Percentiles rank a stretch among this genome's conserved stretches.
phyloP scores from a whole-genome alignment of 1,140 invertebrate genomes.

The Meteorus sp. region DNA sequence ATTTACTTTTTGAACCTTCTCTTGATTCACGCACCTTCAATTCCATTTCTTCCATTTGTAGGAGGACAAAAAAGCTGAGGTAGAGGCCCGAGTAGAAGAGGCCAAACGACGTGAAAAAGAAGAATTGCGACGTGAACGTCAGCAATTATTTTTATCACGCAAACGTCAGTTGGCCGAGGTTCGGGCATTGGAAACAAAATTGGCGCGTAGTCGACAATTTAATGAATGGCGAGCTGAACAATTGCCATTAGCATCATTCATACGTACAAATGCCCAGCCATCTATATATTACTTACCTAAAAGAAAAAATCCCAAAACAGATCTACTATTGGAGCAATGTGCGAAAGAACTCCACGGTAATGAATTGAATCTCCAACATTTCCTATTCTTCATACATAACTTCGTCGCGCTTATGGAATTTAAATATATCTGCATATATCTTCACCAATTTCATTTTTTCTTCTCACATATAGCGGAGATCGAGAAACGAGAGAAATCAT shows the following conservation, averaged over 20 bases:
- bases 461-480: conserved; percentile 48
- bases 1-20: conserved; percentile 18
- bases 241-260: conserved; percentile 77
- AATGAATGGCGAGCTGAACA: conserved; percentile 85
- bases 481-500: conserved; percentile 56
- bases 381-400: conserved; percentile 1
- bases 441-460: conserved; percentile 12
- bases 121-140: conserved; percentile 79
- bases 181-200: conserved; percentile 86
- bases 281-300: conserved; percentile 87
- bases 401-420: too few relatives aligned
- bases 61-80: conserved; percentile 82
- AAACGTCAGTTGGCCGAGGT: conserved; percentile 89
- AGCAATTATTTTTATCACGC: conserved; percentile 81
- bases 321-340: conserved; percentile 62
- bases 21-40: background rate
- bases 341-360: conserved; percentile 65
- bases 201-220: conserved; percentile 84
- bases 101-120: conserved; percentile 86
- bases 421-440: conserved; percentile 10
- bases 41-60: conserved; percentile 45
- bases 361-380: conserved; percentile 26
- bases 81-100: conserved; percentile 92
- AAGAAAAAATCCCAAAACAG: conserved; percentile 64
- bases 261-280: conserved; percentile 85